Percentiles rank a stretch among this genome's conserved stretches.
These are phyloP conservation scores for Ciona savignyi DNA, from an alignment of 23 tunicate genomes.

Conservation along the genomic window DNA sequence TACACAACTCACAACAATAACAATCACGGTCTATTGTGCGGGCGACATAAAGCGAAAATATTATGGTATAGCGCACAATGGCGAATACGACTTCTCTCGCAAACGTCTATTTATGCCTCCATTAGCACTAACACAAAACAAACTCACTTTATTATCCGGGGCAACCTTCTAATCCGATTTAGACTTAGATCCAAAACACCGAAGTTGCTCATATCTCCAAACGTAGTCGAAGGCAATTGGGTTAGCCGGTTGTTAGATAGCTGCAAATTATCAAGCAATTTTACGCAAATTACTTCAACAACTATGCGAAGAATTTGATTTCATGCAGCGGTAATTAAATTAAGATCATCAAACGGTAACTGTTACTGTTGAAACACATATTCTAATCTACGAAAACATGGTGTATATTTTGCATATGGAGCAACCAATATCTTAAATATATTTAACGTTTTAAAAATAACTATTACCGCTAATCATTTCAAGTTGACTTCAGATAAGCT, in stretches of 20 bases:
- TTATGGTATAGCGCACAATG: not conserved
- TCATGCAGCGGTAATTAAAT: too few species aligned
- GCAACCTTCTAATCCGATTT: constrained; percentile 43
- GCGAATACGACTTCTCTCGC: not conserved
- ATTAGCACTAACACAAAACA: not conserved
- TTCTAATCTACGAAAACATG: too few species aligned
- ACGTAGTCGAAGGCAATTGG: constrained; percentile 37
- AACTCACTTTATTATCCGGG: constrained; percentile 53
- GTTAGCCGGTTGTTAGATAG: constrained; percentile 47
- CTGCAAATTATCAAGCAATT: constrained; percentile 32
- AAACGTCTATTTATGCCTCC: not conserved
- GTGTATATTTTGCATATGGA: not conserved
- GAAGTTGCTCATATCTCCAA: constrained; percentile 30
- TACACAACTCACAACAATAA: not conserved
- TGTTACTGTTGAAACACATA: too few species aligned
- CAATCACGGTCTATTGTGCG: not conserved
- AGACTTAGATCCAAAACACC: constrained; percentile 42
- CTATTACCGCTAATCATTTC: not conserved
- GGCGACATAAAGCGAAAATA: not conserved
- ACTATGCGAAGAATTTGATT: too few species aligned
- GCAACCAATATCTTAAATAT: not conserved
- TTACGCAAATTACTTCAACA: too few species aligned
- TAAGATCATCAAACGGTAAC: too few species aligned
- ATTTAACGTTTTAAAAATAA: not conserved
- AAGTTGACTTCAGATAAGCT: not conserved